Conservation (phyloP, 2,888 invertebrate genomes). For the Macroteleia sp. region DNA sequence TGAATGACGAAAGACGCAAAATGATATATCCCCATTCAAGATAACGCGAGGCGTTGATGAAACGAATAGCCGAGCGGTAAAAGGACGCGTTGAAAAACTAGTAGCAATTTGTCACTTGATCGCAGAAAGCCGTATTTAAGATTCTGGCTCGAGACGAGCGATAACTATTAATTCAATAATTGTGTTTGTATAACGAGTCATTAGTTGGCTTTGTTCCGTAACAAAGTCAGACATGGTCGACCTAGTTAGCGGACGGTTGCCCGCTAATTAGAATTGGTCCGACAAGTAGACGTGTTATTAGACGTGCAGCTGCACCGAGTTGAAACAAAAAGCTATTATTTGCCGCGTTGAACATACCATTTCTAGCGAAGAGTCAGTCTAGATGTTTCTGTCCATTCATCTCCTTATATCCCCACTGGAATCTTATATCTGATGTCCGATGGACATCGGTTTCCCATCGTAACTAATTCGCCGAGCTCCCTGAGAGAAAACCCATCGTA, state of each 20-base stretch:
- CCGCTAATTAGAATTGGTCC: conserved; percentile 36
- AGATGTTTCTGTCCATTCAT: conserved; percentile 22
- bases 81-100: background rate
- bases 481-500: conserved; percentile 10
- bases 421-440: conserved; percentile 43
- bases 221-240: conserved; percentile 18
- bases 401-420: conserved; percentile 19
- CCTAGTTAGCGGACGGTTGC: conserved; percentile 2
- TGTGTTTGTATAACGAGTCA: conserved; percentile 25
- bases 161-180: conserved; percentile 11
- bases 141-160: background rate
- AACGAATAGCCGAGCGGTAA: background rate
- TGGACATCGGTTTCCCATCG: conserved; percentile 56
- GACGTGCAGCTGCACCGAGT: conserved; percentile 13
- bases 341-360: background rate
- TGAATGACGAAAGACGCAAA: too few species aligned
- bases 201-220: conserved; percentile 27
- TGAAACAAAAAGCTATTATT: conserved; percentile 31
- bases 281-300: background rate
- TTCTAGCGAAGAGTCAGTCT: background rate
- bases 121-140: background rate
- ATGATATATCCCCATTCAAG: conserved; percentile 1
- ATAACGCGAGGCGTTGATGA: background rate
- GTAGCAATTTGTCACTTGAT: background rate
- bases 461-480: conserved; percentile 28